A percentile compares a stretch with the other conserved stretches of the same genome.
Evolutionary conservation across 2,888 invertebrate genomes (phyloP).

Genomic region (Parnassius glacialis): DNA sequence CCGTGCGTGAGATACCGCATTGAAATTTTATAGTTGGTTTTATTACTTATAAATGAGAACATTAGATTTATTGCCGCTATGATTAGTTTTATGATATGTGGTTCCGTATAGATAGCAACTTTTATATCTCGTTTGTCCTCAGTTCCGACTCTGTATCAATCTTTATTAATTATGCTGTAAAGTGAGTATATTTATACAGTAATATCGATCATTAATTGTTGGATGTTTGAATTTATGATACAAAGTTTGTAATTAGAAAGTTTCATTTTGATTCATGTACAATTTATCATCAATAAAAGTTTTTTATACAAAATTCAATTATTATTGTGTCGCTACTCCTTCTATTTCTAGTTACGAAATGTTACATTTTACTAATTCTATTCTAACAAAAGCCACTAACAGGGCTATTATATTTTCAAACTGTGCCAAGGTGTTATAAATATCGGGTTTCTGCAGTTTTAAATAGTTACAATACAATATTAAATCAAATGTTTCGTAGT

Average conservation of each 20-base stretch:
- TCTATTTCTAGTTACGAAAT: neutral
- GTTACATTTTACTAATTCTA: constrained; percentile 6
- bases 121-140: constrained; percentile 1
- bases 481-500: constrained; percentile 41
- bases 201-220: constrained; percentile 43
- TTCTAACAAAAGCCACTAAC: constrained; percentile 28
- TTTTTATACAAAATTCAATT: too few relatives aligned
- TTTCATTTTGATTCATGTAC: neutral
- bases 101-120: constrained; percentile 48
- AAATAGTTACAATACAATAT: constrained; percentile 35
- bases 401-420: constrained; percentile 26
- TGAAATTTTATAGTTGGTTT: constrained; percentile 72
- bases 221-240: neutral
- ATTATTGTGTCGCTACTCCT: too few relatives aligned
- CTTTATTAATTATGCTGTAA: constrained; percentile 57
- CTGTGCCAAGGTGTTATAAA: constrained; percentile 40
- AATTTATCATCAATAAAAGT: neutral
- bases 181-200: constrained; percentile 42
- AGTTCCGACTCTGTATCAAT: constrained; percentile 11
- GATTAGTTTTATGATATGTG: constrained; percentile 67
- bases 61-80: constrained; percentile 71
- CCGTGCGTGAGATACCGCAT: constrained; percentile 65
- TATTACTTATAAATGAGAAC: constrained; percentile 74
- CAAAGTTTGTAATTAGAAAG: constrained; percentile 25
- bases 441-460: constrained; percentile 43